Conservation (phyloP, 2,113 vertebrate genomes). For the Steatornis caripensis region DNA sequence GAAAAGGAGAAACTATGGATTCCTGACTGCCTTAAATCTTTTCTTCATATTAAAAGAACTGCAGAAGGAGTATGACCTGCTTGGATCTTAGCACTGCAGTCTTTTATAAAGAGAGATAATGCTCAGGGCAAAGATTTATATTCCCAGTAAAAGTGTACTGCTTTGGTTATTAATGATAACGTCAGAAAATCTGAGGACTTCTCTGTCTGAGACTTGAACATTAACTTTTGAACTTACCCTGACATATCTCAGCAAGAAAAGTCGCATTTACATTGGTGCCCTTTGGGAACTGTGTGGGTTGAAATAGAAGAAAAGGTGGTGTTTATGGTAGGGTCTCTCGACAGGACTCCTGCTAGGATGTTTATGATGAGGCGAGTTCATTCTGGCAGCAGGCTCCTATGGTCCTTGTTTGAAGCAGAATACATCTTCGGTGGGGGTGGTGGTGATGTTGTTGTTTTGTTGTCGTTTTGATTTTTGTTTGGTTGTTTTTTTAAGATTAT, state of each 20-base stretch:
- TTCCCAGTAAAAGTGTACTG: neutral
- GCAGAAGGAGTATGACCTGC: neutral
- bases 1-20: neutral
- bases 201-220: neutral
- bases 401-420: neutral
- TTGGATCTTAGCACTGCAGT: neutral
- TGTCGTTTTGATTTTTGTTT: neutral
- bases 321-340: neutral
- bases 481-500: neutral
- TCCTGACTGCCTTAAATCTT: neutral
- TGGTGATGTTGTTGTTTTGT: neutral
- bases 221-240: neutral
- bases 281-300: neutral
- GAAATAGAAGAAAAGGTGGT: neutral
- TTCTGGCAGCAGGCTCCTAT: neutral
- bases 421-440: neutral
- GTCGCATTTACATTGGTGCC: neutral
- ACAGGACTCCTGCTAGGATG: neutral
- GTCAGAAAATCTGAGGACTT: neutral
- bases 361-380: neutral
- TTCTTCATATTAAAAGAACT: neutral
- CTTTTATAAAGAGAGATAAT: neutral
- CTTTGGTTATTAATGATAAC: neutral
- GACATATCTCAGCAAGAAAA: neutral
- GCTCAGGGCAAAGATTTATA: neutral